phyloP scores from a whole-genome alignment of 1,140 invertebrate species.

The Coptotermes formosanus region DNA sequence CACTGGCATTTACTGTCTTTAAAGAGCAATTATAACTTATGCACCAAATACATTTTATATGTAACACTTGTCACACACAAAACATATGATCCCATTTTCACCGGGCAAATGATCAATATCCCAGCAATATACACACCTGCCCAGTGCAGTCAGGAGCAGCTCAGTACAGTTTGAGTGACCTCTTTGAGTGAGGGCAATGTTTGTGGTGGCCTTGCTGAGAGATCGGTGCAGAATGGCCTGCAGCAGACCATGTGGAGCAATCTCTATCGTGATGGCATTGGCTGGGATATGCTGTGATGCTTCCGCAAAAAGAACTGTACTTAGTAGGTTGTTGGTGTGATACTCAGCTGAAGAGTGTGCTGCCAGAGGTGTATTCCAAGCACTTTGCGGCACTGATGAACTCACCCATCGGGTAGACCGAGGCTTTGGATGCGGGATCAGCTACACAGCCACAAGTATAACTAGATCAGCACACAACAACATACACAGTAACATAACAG shows the following conservation, averaged over 20 bases:
- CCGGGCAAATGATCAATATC: no score
- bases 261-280: constrained; percentile 59
- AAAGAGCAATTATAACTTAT: no score
- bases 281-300: constrained; percentile 57
- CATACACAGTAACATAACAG: neutral
- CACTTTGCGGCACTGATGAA: constrained; percentile 54
- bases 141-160: constrained; percentile 42
- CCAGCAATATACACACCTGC: constrained; percentile 21
- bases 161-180: constrained; percentile 47
- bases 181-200: constrained; percentile 57
- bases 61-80: no score
- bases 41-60: no score
- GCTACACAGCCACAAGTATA: constrained; percentile 38
- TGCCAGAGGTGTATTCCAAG: constrained; percentile 53
- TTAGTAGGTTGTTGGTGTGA: constrained; percentile 62
- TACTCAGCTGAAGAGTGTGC: constrained; percentile 58
- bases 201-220: constrained; percentile 48
- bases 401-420: constrained; percentile 57
- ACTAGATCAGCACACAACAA: neutral
- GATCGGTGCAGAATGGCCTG: constrained; percentile 58
- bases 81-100: no score
- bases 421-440: constrained; percentile 49
- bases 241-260: constrained; percentile 58
- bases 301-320: constrained; percentile 55
- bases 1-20: no score